Evolutionary conservation across 2,888 invertebrate genomes (phyloP).

Genomic region (Himalopsyche kuldschensis): DNA sequence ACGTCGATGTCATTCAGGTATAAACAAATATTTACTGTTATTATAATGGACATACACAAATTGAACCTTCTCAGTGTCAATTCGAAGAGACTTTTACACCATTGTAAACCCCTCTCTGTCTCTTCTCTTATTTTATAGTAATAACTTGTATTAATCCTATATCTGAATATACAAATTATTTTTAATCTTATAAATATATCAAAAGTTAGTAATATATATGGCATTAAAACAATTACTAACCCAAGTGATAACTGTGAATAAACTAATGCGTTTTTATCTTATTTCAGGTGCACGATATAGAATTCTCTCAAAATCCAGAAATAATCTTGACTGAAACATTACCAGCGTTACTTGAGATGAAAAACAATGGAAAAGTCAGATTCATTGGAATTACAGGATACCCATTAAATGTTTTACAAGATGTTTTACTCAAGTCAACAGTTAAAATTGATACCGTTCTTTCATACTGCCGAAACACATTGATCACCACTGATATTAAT

Average conservation of each 20-base stretch:
- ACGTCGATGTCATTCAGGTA: conserved; percentile 89
- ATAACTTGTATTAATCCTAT: no score
- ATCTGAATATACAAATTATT: background rate
- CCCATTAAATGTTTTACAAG: conserved; percentile 74
- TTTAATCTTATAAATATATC: no score
- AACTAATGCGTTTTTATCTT: background rate
- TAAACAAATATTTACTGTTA: conserved; percentile 23
- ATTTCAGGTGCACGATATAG: conserved; percentile 85
- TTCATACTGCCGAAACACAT: conserved; percentile 77
- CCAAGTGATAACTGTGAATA: no score
- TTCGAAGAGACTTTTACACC: background rate
- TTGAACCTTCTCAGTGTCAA: background rate
- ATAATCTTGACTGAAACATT: conserved; percentile 82
- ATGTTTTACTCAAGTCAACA: conserved; percentile 67
- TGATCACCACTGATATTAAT: conserved; percentile 76
- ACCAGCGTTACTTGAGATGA: conserved; percentile 75
- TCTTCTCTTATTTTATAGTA: background rate
- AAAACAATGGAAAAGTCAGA: conserved; percentile 71
- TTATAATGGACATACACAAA: background rate
- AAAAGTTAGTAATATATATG: no score
- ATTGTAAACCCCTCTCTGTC: background rate
- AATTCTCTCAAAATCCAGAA: conserved; percentile 78
- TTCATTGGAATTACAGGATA: conserved; percentile 89
- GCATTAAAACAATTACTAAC: background rate
- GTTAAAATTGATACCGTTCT: conserved; percentile 72